Base-by-base conservation (phyloP, 1,140 invertebrate genomes). In the Calephelis virginiensis region DNA sequence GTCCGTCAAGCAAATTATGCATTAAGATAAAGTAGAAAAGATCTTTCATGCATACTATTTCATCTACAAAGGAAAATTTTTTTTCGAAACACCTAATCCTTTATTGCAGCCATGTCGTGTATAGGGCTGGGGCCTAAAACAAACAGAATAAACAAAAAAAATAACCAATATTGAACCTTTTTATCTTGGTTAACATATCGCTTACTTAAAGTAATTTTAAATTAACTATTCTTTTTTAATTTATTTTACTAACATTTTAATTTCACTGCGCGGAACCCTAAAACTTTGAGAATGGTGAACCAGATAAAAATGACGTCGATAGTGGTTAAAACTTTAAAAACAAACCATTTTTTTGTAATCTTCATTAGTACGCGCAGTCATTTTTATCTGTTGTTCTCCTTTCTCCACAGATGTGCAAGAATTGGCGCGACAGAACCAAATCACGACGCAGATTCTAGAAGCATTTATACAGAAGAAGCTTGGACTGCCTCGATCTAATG, bases 361-460 rank as follows among this genome's bases (percentile, higher is more conserved):
- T 48, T 37, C 69, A 64, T 71, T 50, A 68, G 53, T 75, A 50
- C 76, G 76, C 78, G 75, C 81, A 82, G 89, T 91, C 89, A 90
- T 91, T 91, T 91, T 91, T 91, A 91, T 91, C 89, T 86, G 80
- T 69, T 66, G 53, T 83, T 91, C 88, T 88, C 89, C 77, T 84
- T 86, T 86, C 82, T 85, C 75, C 81, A 56, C 89, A 92, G 94
- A 93, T 82, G 72, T 91, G 46, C 87, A 91, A 69, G 94, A 95
- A 85, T 80, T 95, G 80, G 93, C 93, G 73, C 85, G 94, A 56
- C 94, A 95, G 92, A 95, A 95, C 89, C 92, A 92, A 83, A 95
- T 95, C 81, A 95, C 94, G 14, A 92, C 94, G 81, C 93, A 95
- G 88, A 95, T 95, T 70, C 91, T 95, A 64, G 93, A 94, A 78